Conservation (phyloP, 2,888 invertebrate genomes). For the Andrena camellia region DNA sequence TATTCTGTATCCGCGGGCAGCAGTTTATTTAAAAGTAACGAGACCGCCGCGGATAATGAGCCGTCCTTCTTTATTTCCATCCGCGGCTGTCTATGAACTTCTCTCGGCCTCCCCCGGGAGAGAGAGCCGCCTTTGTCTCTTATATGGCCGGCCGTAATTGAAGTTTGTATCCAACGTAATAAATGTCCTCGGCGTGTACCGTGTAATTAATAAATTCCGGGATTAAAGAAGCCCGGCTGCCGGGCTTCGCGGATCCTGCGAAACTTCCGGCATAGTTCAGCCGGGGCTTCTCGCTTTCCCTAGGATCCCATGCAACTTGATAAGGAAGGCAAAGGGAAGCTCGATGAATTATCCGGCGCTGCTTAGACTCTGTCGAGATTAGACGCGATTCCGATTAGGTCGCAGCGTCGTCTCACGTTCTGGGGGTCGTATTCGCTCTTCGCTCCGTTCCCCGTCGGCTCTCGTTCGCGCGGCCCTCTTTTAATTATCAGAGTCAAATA, state of each 20-base stretch:
- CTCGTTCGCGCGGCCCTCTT: constrained; percentile 38
- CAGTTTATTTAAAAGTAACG: constrained; percentile 69
- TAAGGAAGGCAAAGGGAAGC: background rate
- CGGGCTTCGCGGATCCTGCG: constrained; percentile 17
- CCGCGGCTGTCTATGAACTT: constrained; percentile 41
- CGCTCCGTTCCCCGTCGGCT: background rate
- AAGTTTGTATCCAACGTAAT: constrained; percentile 58
- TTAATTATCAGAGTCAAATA: constrained; percentile 68
- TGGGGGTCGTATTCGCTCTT: background rate
- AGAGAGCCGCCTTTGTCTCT: constrained; percentile 46
- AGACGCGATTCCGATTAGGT: constrained; percentile 7
- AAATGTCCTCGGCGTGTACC: constrained; percentile 55
- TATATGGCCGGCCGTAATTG: constrained; percentile 64
- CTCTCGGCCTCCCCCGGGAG: constrained; percentile 34
- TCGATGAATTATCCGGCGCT: background rate
- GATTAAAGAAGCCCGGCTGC: constrained; percentile 51
- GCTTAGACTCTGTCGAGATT: background rate
- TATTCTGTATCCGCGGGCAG: constrained; percentile 73
- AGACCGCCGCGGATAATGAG: constrained; percentile 66
- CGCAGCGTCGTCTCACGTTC: background rate
- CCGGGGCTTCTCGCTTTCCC: background rate
- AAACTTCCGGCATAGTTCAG: constrained; percentile 27
- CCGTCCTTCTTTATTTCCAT: constrained; percentile 56
- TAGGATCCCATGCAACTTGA: background rate
- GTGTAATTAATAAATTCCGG: constrained; percentile 62